These are phyloP conservation scores for Nyctalus aviator DNA, from an alignment of 2,797 vertebrate genomes.

Conservation along the genomic window DNA sequence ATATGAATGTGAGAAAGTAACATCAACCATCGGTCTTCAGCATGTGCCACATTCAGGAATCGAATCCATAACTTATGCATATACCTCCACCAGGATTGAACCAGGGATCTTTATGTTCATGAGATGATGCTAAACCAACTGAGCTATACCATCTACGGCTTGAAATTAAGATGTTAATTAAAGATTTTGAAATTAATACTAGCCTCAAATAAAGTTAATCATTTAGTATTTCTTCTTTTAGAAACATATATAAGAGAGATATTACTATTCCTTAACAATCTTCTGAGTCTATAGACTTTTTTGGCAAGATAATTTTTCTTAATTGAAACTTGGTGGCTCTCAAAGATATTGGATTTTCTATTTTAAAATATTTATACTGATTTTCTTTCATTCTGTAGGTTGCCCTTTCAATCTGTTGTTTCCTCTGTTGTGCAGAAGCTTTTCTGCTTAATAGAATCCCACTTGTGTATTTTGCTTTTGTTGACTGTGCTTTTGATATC, in stretches of 20 bases:
- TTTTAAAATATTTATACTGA: neutral
- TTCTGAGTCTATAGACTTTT: neutral
- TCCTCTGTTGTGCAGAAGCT: neutral
- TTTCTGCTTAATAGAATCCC: neutral
- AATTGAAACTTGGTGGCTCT: neutral
- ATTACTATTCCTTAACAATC: neutral
- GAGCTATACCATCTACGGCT: too few relatives aligned
- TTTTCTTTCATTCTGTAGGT: neutral
- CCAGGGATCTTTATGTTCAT: too few relatives aligned
- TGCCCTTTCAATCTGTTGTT: neutral
- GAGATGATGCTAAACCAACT: too few relatives aligned
- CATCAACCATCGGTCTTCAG: too few relatives aligned
- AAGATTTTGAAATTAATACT: neutral
- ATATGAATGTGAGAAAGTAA: too few relatives aligned
- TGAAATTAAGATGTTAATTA: neutral
- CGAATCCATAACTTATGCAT: too few relatives aligned
- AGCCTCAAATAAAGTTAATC: neutral
- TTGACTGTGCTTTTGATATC: too few relatives aligned
- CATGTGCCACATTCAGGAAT: too few relatives aligned
- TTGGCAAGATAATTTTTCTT: neutral
- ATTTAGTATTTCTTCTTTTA: conserved; percentile 16
- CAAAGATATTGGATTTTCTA: neutral
- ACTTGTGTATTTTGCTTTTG: too few relatives aligned
- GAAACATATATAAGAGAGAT: neutral
- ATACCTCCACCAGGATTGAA: too few relatives aligned